These are phyloP conservation scores for Cetonia aurata DNA, from an alignment of 2,888 invertebrate species.

Conservation along the genomic window DNA sequence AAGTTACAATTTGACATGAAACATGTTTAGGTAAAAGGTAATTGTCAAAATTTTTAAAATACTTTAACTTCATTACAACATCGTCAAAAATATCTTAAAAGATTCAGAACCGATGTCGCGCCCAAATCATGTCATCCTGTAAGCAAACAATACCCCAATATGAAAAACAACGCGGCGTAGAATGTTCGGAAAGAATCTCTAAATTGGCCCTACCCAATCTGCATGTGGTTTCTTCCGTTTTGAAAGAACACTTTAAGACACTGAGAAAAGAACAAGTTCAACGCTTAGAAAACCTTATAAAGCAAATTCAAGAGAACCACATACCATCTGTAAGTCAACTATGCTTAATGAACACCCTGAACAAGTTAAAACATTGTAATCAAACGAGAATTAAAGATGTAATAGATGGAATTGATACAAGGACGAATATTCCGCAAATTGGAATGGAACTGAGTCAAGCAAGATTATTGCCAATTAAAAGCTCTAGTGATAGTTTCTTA, in stretches of 20 bases:
- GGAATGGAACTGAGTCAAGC: constrained; percentile 2
- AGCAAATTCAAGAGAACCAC: constrained; percentile 32
- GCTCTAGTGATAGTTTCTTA: constrained; percentile 36
- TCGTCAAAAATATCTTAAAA: not conserved
- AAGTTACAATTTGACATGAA: constrained; percentile 25
- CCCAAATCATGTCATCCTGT: constrained; percentile 1
- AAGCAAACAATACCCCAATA: not conserved
- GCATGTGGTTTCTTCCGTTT: constrained; percentile 40
- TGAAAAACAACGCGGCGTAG: constrained; percentile 4
- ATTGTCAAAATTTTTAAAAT: constrained; percentile 31
- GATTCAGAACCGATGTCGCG: constrained; percentile 14
- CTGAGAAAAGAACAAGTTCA: constrained; percentile 34
- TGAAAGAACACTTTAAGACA: constrained; percentile 40
- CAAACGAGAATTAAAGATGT: constrained; percentile 33
- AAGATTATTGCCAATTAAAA: constrained; percentile 31
- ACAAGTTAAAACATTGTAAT: constrained; percentile 15
- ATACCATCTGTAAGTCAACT: constrained; percentile 11
- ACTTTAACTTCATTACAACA: not conserved
- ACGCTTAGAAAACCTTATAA: constrained; percentile 36
- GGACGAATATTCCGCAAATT: not conserved
- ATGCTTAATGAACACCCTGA: constrained; percentile 45
- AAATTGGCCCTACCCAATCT: constrained; percentile 40
- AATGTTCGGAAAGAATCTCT: constrained; percentile 33
- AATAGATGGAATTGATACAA: constrained; percentile 10
- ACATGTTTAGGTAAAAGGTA: constrained; percentile 26